These are phyloP conservation scores for Crotalus horridus DNA, from an alignment of 2,113 vertebrate species.

Conservation along the genomic window DNA sequence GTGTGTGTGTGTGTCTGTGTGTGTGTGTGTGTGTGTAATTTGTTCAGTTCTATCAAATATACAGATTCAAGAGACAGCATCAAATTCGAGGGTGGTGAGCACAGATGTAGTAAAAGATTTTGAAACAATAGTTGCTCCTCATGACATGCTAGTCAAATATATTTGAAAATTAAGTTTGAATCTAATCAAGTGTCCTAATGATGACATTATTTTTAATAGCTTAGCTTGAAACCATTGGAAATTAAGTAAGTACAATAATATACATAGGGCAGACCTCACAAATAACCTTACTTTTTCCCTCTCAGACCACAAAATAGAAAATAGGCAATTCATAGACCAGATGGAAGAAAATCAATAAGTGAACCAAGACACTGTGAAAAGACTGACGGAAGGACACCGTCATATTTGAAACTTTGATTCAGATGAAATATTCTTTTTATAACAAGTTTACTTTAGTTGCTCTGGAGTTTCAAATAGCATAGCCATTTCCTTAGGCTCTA, in stretches of 20 bases:
- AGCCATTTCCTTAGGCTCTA: not conserved
- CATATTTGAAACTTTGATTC: slow-evolving; percentile 23
- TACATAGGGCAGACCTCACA: not conserved
- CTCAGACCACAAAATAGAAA: slow-evolving; percentile 16
- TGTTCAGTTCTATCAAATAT: not conserved
- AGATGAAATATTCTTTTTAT: slow-evolving; percentile 6
- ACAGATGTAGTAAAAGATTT: not conserved
- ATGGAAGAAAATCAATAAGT: slow-evolving; percentile 36
- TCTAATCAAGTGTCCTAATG: slow-evolving; percentile 1
- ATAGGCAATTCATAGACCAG: slow-evolving; percentile 14
- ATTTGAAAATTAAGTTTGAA: slow-evolving; percentile 8
- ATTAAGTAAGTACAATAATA: not conserved
- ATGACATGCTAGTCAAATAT: not conserved
- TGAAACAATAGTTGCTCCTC: not conserved
- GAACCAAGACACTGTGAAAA: slow-evolving; percentile 24
- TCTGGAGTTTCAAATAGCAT: not conserved
- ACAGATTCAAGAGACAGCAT: not conserved
- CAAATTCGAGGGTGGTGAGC: not conserved
- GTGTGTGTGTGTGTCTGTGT: no score
- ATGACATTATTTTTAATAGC: not conserved
- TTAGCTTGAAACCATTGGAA: slow-evolving; percentile 6
- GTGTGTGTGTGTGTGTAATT: not conserved
- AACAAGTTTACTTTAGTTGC: slow-evolving; percentile 1
- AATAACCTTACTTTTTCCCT: not conserved
- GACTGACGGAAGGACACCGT: slow-evolving; percentile 17